Conservation (phyloP, 1,140 invertebrate genomes). For the Cecropterus lyciades region DNA sequence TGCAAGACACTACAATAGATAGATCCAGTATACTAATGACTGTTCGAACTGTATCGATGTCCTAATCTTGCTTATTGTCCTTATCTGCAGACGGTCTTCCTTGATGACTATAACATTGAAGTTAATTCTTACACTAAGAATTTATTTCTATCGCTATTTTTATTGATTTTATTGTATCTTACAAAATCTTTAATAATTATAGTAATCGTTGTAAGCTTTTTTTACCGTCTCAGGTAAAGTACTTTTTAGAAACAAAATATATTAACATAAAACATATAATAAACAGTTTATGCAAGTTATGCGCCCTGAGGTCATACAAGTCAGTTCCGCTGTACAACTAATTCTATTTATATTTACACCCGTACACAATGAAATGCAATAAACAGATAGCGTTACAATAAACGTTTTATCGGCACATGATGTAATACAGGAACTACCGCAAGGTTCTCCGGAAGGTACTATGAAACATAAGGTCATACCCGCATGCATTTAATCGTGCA, state of each 20-base stretch:
- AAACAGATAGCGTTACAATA: constrained; percentile 53
- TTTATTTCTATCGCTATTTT: no score
- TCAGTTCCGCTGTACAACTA: constrained; percentile 29
- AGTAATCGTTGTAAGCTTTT: no score
- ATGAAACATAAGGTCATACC: constrained; percentile 59
- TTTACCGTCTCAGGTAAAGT: no score
- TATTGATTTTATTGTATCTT: no score
- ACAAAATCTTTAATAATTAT: no score
- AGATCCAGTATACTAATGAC: background rate
- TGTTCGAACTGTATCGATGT: background rate
- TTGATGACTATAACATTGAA: no score
- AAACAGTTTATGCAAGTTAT: constrained; percentile 13
- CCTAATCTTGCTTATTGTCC: background rate
- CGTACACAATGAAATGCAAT: constrained; percentile 59
- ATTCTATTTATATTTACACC: constrained; percentile 36
- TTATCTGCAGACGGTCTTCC: no score
- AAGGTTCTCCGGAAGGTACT: constrained; percentile 77
- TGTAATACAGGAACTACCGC: constrained; percentile 77
- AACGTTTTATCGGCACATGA: constrained; percentile 69
- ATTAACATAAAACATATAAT: background rate
- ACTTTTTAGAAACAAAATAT: no score
- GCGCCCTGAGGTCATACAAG: constrained; percentile 24
- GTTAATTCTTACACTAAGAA: no score
- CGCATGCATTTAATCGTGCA: constrained; percentile 70
- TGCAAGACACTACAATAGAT: constrained; percentile 54